Conservation (phyloP, 2,113 vertebrate genomes). For the Trachemys scripta region DNA sequence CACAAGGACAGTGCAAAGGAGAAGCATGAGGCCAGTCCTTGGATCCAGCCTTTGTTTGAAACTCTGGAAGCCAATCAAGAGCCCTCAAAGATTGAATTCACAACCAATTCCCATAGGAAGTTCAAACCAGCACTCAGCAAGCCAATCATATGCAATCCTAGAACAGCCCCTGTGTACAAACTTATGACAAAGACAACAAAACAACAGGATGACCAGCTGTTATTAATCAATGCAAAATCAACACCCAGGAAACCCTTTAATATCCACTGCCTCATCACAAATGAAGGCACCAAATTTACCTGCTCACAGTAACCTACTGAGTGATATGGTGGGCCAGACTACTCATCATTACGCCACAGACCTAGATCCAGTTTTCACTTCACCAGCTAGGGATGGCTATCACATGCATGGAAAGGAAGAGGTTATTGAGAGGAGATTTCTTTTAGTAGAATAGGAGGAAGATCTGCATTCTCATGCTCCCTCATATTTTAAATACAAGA, state of each 20-base stretch:
- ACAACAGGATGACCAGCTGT: background rate
- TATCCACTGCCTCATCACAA: accelerated
- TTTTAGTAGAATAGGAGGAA: background rate
- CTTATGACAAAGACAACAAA: background rate
- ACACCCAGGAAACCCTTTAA: too few species aligned
- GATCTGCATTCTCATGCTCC: background rate
- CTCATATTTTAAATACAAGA: background rate
- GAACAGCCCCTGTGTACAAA: accelerated
- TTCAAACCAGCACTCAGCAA: background rate
- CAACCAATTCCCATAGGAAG: background rate
- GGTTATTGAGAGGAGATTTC: accelerated
- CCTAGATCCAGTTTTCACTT: background rate
- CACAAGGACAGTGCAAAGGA: background rate
- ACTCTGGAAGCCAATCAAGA: background rate
- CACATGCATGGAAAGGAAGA: accelerated
- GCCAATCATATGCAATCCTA: background rate
- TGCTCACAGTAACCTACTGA: background rate
- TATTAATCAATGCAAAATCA: too few species aligned
- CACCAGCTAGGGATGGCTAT: background rate
- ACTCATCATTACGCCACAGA: background rate
- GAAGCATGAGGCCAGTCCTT: background rate
- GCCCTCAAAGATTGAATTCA: background rate
- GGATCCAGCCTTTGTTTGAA: background rate
- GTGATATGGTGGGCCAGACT: background rate
- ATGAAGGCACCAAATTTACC: background rate